A percentile compares a stretch with the other conserved stretches of the same genome.
phyloP scores from a whole-genome alignment of 1,140 invertebrate species.

The Drosophila seguyi region DNA sequence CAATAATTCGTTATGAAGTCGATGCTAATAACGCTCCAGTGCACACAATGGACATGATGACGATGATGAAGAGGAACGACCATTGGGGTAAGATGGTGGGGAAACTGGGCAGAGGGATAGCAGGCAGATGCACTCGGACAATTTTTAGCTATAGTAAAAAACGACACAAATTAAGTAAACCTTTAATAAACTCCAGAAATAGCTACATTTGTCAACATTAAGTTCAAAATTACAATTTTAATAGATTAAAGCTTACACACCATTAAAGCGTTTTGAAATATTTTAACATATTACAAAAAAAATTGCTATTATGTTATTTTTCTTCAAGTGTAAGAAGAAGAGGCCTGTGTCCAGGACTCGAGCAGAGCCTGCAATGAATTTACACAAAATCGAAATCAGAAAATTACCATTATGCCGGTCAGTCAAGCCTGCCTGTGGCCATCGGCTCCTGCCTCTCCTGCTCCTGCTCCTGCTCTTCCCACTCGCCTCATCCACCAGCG shows the following conservation, averaged over 20 bases:
- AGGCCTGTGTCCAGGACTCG: slow-evolving; percentile 26
- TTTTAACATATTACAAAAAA: fast-evolving
- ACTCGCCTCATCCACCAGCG: not conserved
- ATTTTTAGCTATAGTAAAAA: not conserved
- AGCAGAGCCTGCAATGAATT: slow-evolving; percentile 73
- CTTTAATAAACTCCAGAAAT: too few species aligned
- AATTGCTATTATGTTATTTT: not conserved
- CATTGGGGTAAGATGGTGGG: slow-evolving; percentile 16
- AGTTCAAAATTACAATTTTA: not conserved
- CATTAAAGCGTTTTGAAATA: not conserved
- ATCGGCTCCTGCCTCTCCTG: not conserved
- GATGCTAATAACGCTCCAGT: slow-evolving; percentile 78
- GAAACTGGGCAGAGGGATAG: slow-evolving; percentile 11
- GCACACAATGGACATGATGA: slow-evolving; percentile 71
- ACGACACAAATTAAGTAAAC: too few species aligned
- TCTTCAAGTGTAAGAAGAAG: slow-evolving; percentile 14
- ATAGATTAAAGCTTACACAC: too few species aligned
- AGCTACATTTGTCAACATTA: not conserved
- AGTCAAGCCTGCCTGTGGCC: slow-evolving; percentile 51
- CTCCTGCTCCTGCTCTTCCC: not conserved
- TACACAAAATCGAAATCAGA: slow-evolving; percentile 83
- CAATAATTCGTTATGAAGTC: slow-evolving; percentile 82
- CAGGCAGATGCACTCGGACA: slow-evolving; percentile 26
- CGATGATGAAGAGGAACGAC: slow-evolving; percentile 42
- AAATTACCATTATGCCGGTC: slow-evolving; percentile 79